Evolutionary conservation across 2,113 vertebrate species (phyloP).

Genomic region (Cyphomyrus discorhynchus): DNA sequence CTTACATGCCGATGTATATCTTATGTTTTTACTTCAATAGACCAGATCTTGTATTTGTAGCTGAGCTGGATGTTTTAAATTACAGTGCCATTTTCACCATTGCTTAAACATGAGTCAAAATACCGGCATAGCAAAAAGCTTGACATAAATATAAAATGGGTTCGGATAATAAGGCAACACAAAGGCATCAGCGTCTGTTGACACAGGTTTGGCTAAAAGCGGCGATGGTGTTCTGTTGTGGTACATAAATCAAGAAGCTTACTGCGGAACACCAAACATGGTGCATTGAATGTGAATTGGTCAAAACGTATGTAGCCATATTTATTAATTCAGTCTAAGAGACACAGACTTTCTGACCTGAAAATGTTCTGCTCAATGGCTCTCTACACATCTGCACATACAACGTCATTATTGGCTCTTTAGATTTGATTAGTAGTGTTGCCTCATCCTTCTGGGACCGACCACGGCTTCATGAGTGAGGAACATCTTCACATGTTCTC

Average conservation of each 20-base stretch:
- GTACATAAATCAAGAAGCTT: background rate
- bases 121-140: background rate
- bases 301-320: background rate
- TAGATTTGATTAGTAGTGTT: background rate
- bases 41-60: background rate
- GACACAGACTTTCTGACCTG: background rate
- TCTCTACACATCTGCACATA: background rate
- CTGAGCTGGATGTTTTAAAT: background rate
- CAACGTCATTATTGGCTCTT: background rate
- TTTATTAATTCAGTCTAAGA: background rate
- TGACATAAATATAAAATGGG: background rate
- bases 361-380: background rate
- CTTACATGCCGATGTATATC: conserved; percentile 43
- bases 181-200: background rate
- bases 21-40: conserved; percentile 32
- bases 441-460: background rate
- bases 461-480: background rate
- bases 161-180: background rate
- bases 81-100: background rate
- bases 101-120: background rate
- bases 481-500: background rate
- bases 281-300: background rate
- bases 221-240: background rate
- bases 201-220: background rate
- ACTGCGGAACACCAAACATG: background rate